Evolutionary conservation across 1,140 invertebrate genomes (phyloP), one percentile per base, ranked within the genome.

Genomic region (Trinorchestia longiramus): DNA sequence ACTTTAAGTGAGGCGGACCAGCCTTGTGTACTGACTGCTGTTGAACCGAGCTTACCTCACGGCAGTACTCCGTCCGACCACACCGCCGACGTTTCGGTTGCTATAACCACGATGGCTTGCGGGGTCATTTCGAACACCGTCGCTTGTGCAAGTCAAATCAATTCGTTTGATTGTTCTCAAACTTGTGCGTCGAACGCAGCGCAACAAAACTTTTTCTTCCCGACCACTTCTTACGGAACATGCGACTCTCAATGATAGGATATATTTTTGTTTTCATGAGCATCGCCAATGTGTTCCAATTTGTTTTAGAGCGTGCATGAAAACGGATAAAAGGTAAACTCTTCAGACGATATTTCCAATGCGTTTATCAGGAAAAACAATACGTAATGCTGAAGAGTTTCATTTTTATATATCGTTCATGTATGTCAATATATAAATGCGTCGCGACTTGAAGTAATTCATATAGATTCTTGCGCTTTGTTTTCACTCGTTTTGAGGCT

Each of bases 201-300:
- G 36, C 43, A 45, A n/a, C 92, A 94, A 44, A 94, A 94, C 92
- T 44, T 47, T 43, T 94, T 94, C 44, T 94, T 94, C 44, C 92
- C 92, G 6, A 8, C 92, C 23, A 45, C 43, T n/a, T 94, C 92
- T 94, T 94, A 94, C 40, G 44, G 92, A 44, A 94, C 92, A 4
- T 45, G 92, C 44, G 92, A 47, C 19, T 44, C 43, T 11, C 92
- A 94, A 47, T 94, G 88, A 90, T 90, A 4, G 42, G 88, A 41
- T 43, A 42, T 90, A 42, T 90, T 90, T 36, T 77, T 77, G 62
- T 77, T 19, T 91, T 43, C 28, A 91, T 42, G 88, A 28, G 41
- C 4, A 42, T 43, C 88, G 88, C 43, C 40, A 77, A 77, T 77
- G 62, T 77, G 62, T 77, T 77, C 62, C 62, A 77, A 36, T 11